Evolutionary conservation across 1,140 invertebrate species (phyloP), one percentile per base, ranked within the genome.

Genomic region (Philopotamus ludificatus): DNA sequence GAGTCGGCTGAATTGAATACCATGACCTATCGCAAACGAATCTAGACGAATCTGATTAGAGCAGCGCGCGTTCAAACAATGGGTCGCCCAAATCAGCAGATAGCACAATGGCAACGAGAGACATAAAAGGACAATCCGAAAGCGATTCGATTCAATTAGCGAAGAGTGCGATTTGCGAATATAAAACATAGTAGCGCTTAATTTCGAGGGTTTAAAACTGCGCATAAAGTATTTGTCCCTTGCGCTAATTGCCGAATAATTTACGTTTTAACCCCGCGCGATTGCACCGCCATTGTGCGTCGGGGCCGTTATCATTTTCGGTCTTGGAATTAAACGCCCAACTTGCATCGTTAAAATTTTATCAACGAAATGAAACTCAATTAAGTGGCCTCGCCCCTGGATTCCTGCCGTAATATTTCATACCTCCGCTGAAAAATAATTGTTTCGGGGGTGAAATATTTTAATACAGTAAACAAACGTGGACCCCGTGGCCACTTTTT

Each of bases 61-160:
- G n/a, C n/a, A 4, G 28, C 4, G 28, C 28, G 12, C 4, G 12
- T 34, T 34, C 28, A 34, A 34, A 34, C 28, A 34, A 34, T 34
- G 28, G 28, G 28, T 12, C 28, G 28, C 28, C 4, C 4, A 34
- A 34, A 34, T 34, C 28, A 34, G 28, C 4, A 34, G 28, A 34
- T 4, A 7, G 28, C 4, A 7, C 28, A 34, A 12, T 34, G 28
- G 28, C 12, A 12, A 34, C 28, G 28, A 34, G 28, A 34, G 28
- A 15, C 18, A 16, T 12, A 47, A 47, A 12, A 16, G 18, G 18
- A 20, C 44, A 12, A 8, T 20, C 18, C 44, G 44, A 47, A n/a
- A n/a, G 44, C 15, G 44, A 20, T 47, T 47, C 18, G 44, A 47
- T 47, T 47, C 10, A 20, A 47, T 47, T 47, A 47, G 44, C 44